phyloP scores from a whole-genome alignment of 1,140 invertebrate species.

The Melanaphis sacchari region DNA sequence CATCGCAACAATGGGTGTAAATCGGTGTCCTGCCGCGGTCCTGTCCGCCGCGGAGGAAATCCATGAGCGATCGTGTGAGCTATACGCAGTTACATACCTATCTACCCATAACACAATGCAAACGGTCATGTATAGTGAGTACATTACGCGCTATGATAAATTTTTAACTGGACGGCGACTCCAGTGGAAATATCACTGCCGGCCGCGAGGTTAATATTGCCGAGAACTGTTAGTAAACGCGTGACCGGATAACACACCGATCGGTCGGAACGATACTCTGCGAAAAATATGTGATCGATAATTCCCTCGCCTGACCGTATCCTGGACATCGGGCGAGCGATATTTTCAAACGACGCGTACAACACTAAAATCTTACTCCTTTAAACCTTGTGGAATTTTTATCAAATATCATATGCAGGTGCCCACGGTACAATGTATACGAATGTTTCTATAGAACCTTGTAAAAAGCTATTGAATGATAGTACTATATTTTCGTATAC shows the following conservation, averaged over 20 bases:
- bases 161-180: not conserved
- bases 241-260: not conserved
- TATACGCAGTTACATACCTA: not conserved
- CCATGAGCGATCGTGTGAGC: constrained; percentile 14
- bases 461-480: not conserved
- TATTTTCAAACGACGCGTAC: not conserved
- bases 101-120: not conserved
- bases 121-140: not conserved
- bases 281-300: not conserved
- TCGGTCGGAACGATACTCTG: not conserved
- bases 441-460: not conserved
- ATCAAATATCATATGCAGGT: not conserved
- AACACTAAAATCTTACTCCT: not conserved
- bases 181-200: not conserved
- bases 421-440: no score
- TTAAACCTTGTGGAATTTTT: not conserved
- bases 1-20: constrained; percentile 5
- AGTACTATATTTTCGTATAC: not conserved
- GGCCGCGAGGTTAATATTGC: no score
- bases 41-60: not conserved
- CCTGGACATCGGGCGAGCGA: not conserved
- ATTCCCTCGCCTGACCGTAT: not conserved
- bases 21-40: constrained; percentile 22
- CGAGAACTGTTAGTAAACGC: not conserved
- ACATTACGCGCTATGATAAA: not conserved